Evolutionary conservation across 2,888 invertebrate genomes (phyloP).

Genomic region (Folsomia manolachei): DNA sequence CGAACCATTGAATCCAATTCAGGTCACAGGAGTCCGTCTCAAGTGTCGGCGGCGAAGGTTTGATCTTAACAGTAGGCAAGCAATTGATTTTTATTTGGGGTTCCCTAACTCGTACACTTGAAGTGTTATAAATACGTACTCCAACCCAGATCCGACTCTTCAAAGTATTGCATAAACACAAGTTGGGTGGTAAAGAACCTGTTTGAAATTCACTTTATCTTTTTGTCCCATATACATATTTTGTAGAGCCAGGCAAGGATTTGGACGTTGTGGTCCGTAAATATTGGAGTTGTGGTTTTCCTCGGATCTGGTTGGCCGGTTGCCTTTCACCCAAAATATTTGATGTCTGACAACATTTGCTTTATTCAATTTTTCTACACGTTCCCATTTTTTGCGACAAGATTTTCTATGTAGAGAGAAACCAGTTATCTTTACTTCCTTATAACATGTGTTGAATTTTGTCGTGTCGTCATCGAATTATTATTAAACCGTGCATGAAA

Average conservation of each 20-base stretch:
- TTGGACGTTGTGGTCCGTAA: background rate
- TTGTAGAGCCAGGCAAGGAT: background rate
- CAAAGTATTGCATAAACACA: no score
- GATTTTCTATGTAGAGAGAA: no score
- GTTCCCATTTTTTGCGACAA: background rate
- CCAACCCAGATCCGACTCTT: no score
- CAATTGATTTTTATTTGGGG: conserved; percentile 6
- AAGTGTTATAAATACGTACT: no score
- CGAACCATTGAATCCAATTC: background rate
- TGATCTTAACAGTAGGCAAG: background rate
- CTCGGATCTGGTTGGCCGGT: no score
- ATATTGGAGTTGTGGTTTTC: background rate
- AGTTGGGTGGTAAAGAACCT: no score
- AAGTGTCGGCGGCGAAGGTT: background rate
- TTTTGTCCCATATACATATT: background rate
- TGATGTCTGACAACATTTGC: background rate
- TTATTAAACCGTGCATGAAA: no score
- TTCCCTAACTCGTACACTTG: background rate
- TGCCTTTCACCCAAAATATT: background rate
- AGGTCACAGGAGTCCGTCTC: no score
- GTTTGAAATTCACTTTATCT: no score
- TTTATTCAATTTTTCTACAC: background rate
- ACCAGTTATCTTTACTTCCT: no score
- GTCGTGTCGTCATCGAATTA: no score
- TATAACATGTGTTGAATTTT: no score